phyloP scores from a whole-genome alignment of 1,140 invertebrate species.

The Rhagoletis pomonella region DNA sequence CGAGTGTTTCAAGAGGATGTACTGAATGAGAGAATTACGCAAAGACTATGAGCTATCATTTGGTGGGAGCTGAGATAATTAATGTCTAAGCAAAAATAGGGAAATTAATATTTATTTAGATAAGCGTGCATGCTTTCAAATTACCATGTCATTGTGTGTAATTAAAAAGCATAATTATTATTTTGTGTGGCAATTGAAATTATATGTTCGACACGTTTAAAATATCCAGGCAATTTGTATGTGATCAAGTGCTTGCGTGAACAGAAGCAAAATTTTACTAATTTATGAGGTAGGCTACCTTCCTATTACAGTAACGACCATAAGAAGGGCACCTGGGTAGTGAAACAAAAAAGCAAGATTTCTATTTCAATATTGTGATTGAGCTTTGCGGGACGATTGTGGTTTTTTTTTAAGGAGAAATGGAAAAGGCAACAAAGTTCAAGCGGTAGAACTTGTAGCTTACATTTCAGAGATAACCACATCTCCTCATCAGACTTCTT shows the following conservation, averaged over 20 bases:
- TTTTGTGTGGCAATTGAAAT: background rate
- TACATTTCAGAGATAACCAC: no score
- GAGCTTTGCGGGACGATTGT: no score
- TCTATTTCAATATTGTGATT: no score
- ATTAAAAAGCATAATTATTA: slow-evolving; percentile 7
- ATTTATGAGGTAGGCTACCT: background rate
- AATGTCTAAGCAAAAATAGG: background rate
- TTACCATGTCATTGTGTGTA: background rate
- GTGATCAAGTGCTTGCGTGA: background rate
- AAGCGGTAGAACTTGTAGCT: no score
- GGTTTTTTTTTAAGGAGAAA: no score
- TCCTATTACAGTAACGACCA: no score
- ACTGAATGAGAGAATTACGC: background rate
- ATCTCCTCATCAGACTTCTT: no score
- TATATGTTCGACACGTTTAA: background rate
- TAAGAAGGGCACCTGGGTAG: no score
- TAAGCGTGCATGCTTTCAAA: background rate
- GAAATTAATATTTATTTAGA: no score
- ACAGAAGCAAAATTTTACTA: background rate
- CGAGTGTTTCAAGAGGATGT: background rate
- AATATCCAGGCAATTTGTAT: background rate
- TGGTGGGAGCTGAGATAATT: background rate
- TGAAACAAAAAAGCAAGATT: no score
- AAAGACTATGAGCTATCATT: background rate
- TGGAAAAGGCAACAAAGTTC: no score